Conservation (phyloP, 2,797 vertebrate species). For the Thripadectes ignobilis region DNA sequence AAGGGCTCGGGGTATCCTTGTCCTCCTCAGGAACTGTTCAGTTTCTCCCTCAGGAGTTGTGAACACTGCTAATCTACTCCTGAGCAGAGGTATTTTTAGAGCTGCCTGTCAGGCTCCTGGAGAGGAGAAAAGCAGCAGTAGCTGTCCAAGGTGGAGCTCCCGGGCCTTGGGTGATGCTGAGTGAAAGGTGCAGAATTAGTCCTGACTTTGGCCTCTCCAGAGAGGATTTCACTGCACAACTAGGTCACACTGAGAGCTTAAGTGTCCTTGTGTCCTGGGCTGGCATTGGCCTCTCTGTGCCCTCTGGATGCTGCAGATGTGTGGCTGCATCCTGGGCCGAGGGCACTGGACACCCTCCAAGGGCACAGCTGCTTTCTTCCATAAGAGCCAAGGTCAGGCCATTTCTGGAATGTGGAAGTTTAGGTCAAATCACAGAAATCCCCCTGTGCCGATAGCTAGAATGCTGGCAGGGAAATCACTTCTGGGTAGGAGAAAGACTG, state of each 20-base stretch:
- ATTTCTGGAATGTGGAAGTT: neutral
- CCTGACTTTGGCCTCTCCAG: neutral
- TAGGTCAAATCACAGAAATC: neutral
- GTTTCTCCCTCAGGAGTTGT: neutral
- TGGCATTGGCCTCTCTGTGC: neutral
- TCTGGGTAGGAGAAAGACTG: neutral
- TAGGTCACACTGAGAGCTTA: neutral
- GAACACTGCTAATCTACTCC: neutral
- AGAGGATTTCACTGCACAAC: neutral
- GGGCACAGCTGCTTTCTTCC: neutral
- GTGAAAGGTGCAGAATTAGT: conserved; percentile 4
- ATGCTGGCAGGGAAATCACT: neutral
- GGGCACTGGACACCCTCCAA: neutral
- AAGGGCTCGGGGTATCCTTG: neutral
- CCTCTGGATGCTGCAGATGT: neutral
- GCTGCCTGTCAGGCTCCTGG: neutral
- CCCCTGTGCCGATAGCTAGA: neutral
- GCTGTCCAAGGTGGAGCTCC: neutral
- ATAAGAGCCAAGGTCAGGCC: neutral
- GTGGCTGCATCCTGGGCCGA: neutral
- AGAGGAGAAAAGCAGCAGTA: neutral
- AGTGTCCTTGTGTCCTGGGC: neutral
- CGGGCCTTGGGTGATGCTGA: neutral
- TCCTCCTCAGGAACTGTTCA: neutral
- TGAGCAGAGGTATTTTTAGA: neutral